These are phyloP conservation scores for Mus spretus DNA, from an alignment of 2,797 vertebrate species.

Conservation along the genomic window DNA sequence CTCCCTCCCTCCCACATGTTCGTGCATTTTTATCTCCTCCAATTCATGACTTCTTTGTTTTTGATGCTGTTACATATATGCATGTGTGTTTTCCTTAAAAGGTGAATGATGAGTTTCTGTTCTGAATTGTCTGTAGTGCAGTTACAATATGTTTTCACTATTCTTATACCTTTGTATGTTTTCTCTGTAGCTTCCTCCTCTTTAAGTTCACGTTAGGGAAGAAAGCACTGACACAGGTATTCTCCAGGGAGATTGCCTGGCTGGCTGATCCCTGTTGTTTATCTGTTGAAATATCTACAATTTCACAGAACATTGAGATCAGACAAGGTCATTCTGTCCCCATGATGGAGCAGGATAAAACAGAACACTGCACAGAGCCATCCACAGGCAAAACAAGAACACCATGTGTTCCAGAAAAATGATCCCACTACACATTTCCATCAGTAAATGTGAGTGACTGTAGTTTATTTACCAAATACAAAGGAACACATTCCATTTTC, in stretches of 20 bases:
- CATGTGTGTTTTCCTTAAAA: not conserved
- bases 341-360: not conserved
- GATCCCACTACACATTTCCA: not conserved
- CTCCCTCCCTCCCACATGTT: too few species aligned
- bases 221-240: not conserved
- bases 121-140: not conserved
- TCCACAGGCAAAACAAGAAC: not conserved
- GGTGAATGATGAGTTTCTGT: not conserved
- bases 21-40: not conserved
- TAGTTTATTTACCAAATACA: not conserved
- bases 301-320: conserved; percentile 60
- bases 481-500: not conserved
- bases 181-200: conserved; percentile 23
- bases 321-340: conserved; percentile 44
- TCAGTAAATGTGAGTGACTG: not conserved
- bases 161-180: not conserved
- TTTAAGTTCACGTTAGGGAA: conserved; percentile 14
- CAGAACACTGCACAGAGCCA: not conserved
- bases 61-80: not conserved
- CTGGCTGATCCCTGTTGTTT: not conserved
- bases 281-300: conserved; percentile 41
- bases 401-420: not conserved
- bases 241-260: not conserved
- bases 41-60: not conserved
- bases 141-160: not conserved